Conservation (phyloP, 2,113 vertebrate species). For the Ginglymostoma cirratum region DNA sequence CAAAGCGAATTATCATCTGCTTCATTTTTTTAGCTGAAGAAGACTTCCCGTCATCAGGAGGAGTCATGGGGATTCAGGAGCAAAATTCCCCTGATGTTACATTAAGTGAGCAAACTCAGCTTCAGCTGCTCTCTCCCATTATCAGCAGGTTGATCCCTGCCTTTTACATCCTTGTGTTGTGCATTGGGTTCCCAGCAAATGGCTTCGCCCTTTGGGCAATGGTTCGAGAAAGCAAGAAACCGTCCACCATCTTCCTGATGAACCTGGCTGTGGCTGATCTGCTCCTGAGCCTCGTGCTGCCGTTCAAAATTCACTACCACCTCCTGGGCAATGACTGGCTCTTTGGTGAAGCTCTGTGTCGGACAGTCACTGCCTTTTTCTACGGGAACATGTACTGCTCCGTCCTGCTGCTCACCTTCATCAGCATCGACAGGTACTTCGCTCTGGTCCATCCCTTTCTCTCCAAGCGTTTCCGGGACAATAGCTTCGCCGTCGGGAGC, state of each 20-base stretch:
- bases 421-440: conserved; percentile 75
- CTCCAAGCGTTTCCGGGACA: conserved; percentile 41
- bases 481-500: background rate
- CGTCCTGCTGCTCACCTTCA: conserved; percentile 62
- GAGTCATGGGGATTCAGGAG: conserved; percentile 38
- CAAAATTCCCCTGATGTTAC: accelerated
- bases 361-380: conserved; percentile 60
- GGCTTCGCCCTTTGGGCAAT: conserved; percentile 49
- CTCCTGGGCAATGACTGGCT: no score
- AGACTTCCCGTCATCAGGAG: accelerated
- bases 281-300: no score
- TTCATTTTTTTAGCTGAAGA: background rate
- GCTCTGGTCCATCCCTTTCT: conserved; percentile 75
- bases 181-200: conserved; percentile 56
- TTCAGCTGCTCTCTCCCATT: conserved; percentile 46
- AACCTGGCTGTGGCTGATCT: no score
- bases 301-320: no score
- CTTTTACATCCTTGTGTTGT: conserved; percentile 61
- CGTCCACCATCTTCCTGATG: conserved; percentile 44
- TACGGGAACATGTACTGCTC: conserved; percentile 58
- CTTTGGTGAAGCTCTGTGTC: conserved; percentile 32
- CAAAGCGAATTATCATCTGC: background rate
- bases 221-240: conserved; percentile 45
- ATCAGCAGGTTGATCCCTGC: conserved; percentile 58
- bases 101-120: background rate